Percentiles rank a stretch among this genome's conserved stretches.
phyloP scores from a whole-genome alignment of 2,797 vertebrate species.

The Staurois parvus region DNA sequence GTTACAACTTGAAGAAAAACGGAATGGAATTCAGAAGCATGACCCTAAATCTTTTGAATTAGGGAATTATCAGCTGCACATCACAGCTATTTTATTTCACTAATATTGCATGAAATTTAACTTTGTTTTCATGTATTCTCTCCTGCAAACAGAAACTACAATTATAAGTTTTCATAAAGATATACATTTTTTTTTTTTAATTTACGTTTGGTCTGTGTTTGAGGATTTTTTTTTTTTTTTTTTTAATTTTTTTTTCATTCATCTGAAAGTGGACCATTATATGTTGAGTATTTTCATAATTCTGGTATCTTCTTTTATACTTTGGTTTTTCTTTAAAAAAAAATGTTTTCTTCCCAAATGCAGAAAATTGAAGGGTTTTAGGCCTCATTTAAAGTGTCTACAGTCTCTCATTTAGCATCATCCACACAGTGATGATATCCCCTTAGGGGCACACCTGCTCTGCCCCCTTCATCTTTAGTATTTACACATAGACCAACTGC shows the following conservation, averaged over 20 bases:
- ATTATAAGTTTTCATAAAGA: constrained; percentile 18
- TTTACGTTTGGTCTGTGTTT: not conserved
- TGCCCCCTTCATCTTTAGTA: no score
- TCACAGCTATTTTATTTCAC: not conserved
- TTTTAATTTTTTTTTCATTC: not conserved
- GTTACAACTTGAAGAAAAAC: no score
- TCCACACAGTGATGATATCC: no score
- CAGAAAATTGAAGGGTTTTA: not conserved
- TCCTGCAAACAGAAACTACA: constrained; percentile 85
- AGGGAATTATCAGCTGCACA: no score
- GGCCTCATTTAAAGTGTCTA: no score
- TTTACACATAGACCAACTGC: no score
- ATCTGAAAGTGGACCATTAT: not conserved
- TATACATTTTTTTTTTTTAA: not conserved
- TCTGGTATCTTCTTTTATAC: not conserved
- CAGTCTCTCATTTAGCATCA: no score
- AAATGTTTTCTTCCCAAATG: no score
- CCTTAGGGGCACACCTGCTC: no score
- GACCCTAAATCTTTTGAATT: no score
- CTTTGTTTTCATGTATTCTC: constrained; percentile 74
- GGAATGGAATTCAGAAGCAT: no score
- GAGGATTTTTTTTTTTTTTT: not conserved
- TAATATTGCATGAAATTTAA: not conserved
- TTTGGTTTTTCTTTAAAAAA: not conserved
- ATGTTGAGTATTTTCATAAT: not conserved